Conservation (phyloP, 2,888 invertebrate species). For the Philopedon plagiatum region DNA sequence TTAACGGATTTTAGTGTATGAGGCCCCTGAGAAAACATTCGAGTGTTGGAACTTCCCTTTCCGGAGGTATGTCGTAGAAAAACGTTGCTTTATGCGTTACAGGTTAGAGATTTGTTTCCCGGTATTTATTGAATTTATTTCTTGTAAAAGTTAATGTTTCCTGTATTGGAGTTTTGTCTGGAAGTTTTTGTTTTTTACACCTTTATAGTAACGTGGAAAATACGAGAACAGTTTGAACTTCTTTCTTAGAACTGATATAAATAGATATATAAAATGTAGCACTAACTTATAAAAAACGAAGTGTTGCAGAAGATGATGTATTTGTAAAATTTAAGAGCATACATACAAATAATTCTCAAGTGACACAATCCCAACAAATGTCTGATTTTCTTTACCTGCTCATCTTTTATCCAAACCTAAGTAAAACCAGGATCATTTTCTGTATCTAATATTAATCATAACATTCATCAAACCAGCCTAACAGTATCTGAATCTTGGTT, state of each 20-base stretch:
- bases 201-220: too few species aligned
- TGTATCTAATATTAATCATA: background rate
- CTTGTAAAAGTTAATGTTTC: conserved; percentile 16
- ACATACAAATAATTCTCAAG: too few species aligned
- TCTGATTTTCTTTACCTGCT: too few species aligned
- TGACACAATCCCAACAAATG: too few species aligned
- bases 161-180: conserved; percentile 6
- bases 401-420: too few species aligned
- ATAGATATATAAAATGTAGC: too few species aligned
- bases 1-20: conserved; percentile 48
- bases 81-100: conserved; percentile 26
- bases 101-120: conserved; percentile 38
- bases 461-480: background rate
- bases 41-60: conserved; percentile 43
- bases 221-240: too few species aligned
- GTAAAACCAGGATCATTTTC: too few species aligned
- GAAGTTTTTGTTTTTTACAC: background rate
- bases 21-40: conserved; percentile 47
- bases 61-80: conserved; percentile 33
- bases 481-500: conserved; percentile 27
- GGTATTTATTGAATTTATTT: conserved; percentile 22
- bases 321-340: too few species aligned
- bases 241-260: too few species aligned
- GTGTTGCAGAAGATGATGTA: too few species aligned
- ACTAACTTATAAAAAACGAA: too few species aligned